Base-by-base conservation (phyloP, 2,888 invertebrate species). In the Octonoba sinensis region DNA sequence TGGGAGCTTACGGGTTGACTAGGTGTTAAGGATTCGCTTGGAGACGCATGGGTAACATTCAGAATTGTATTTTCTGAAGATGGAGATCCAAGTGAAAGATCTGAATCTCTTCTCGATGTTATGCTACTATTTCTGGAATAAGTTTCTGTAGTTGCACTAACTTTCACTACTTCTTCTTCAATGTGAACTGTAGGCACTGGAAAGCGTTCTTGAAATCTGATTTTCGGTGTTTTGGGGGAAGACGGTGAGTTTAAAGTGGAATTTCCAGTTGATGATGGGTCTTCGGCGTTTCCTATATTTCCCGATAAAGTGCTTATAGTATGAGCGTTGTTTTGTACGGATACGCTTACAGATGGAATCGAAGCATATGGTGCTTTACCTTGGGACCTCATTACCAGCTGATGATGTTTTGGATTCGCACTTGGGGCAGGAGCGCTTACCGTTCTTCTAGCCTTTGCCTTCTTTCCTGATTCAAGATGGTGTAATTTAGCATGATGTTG, bases 161-260 rank as follows among this genome's bases (percentile, higher is more conserved):
- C 65, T 27, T 51, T 65, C 12, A 51, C 59, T 36, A 65, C 60
- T 56, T 75, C 81, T 36, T 82, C 76, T 67, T 82, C 82, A 51
- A 82, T 73, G 65, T 82, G 82, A 56, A 82, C 82, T 24, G 82
- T 74, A 76, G 82, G 82, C 82, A 82, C 82, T 62, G 72, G 71
- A 49, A 66, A 82, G 47, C 72, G 76, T 76, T 82, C 76, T 44
- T 70, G 70, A 36, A 82, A 62, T 65, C 71, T 27, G 16, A 59
- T 8, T 24, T 69, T 65, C 16, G 81, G 81, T 44, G 81, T 73
- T 69, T 74, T 73, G 49, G 82, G 82, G 82, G 82, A 82, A 82
- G 76, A 82, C 82, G 82, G 82, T 20, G 82, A 72, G 56, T 74
- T 75, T 20, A 73, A 46, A 27, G 75, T 75, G 27, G 74, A 65